Evolutionary conservation across 2,113 vertebrate species (phyloP).

Genomic region (Catharus fuscescens): DNA sequence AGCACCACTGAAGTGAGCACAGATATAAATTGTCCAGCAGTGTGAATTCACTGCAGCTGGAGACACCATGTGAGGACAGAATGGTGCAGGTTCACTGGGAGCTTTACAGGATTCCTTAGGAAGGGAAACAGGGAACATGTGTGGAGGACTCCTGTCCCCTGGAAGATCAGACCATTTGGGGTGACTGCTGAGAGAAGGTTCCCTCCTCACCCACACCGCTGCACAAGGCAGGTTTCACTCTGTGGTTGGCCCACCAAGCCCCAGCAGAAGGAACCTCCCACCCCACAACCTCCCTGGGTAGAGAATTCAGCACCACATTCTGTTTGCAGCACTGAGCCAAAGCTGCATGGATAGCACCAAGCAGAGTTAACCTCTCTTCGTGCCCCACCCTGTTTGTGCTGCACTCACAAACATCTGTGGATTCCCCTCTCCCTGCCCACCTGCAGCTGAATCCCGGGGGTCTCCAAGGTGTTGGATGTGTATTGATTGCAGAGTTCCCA

Average conservation of each 20-base stretch:
- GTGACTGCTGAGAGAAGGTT: background rate
- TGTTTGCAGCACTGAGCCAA: background rate
- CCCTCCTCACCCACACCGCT: background rate
- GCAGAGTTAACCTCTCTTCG: background rate
- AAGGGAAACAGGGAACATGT: background rate
- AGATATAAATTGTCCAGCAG: background rate
- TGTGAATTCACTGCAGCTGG: background rate
- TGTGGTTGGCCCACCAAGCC: background rate
- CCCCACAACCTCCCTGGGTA: background rate
- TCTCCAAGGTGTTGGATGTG: background rate
- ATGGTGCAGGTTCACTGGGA: background rate
- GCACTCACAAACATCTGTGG: background rate
- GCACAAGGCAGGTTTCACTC: background rate
- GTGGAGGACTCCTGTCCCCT: background rate
- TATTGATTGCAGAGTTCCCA: constrained; percentile 3
- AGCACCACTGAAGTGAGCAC: background rate
- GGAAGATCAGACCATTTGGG: background rate
- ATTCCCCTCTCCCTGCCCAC: background rate
- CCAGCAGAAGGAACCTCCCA: background rate
- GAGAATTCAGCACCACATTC: background rate
- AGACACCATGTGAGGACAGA: background rate
- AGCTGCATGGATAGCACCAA: background rate
- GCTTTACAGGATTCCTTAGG: background rate
- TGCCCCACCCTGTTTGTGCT: background rate
- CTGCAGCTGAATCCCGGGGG: background rate